Percentiles rank a stretch among this genome's conserved stretches.
Conservation (phyloP, 2,113 vertebrate species). For the Bostrychus sinensis region DNA sequence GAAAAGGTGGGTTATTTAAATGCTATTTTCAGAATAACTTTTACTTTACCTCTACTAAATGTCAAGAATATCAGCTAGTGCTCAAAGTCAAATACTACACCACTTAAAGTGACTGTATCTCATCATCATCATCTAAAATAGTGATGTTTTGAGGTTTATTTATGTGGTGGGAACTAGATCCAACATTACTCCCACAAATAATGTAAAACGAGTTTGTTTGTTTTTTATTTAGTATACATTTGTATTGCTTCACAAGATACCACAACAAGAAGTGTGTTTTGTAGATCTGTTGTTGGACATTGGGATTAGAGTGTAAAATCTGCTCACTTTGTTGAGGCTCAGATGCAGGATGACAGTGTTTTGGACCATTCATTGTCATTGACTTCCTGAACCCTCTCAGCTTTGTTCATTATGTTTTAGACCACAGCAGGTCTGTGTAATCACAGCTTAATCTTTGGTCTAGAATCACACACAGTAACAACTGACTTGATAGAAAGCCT, state of each 20-base stretch:
- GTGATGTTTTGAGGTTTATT: too few species aligned
- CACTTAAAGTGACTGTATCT: not conserved
- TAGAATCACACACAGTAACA: slow-evolving; percentile 54
- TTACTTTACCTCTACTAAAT: not conserved
- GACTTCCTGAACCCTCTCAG: slow-evolving; percentile 22
- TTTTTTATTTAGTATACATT: too few species aligned
- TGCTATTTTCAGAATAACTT: not conserved
- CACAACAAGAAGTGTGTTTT: not conserved
- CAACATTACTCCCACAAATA: too few species aligned
- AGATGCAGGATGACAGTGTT: slow-evolving; percentile 2
- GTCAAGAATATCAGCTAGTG: not conserved
- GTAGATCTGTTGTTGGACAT: too few species aligned
- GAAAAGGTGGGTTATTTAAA: not conserved
- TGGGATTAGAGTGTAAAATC: not conserved
- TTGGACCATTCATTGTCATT: slow-evolving; percentile 2
- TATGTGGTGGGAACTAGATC: too few species aligned
- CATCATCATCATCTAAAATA: too few species aligned
- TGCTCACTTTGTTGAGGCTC: not conserved
- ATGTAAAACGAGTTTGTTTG: too few species aligned
- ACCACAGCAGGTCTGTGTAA: slow-evolving; percentile 57
- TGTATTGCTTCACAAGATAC: too few species aligned
- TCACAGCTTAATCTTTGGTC: slow-evolving; percentile 58
- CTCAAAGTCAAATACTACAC: not conserved
- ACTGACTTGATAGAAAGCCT: slow-evolving; percentile 49
- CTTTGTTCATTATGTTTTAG: slow-evolving; percentile 55